Base-by-base conservation (phyloP, 2,113 vertebrate species). In the Macquaria ambigua region DNA sequence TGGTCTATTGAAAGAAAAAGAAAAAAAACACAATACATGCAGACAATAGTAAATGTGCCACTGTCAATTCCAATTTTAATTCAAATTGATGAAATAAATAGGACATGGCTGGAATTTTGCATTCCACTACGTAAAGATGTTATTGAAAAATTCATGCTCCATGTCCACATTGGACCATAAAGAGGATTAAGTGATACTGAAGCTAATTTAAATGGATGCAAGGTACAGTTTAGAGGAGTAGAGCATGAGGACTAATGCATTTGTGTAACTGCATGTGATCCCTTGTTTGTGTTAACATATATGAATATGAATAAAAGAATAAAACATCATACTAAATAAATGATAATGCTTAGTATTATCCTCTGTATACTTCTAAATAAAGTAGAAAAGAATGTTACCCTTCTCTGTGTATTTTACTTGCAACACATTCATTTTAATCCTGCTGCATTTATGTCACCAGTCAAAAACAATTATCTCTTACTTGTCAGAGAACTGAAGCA, bases 291-390 rank as follows among this genome's bases (percentile, higher is more conserved):
- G n/a, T 68, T 68, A 74, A 74, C 28, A 78, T 67, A 70, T 46
- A 80, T 62, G 20, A 62, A 74, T 59, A 78, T 79, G 25, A 82
- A 89, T 85, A 83, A 90, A 88, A 76, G 25, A 82, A 89, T 85
- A 83, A 90, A 88, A 76, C 23, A 89, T 76, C 3, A 46, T 10
- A 25, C 6, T 74, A 67, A 86, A 89, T 85, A 79, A 76, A 81
- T 67, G 3, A 89, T 77, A 8, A 75, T 59, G 23, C 31, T 76
- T 9, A 69, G 66, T 70, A 84, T 81, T 80, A 81, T 83, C 63
- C 50, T 53, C 48, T 31, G 20, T 16, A 64, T 56, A 77, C 9
- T 8, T 79, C 11, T 34, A 46, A 74, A 81, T 74, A 67, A 86
- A 63, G 64, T 74, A 64, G 31, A 62, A 39, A 62, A 62, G 2